Evolutionary conservation across 2,113 vertebrate genomes (phyloP).

Genomic region (Albula goreensis): DNA sequence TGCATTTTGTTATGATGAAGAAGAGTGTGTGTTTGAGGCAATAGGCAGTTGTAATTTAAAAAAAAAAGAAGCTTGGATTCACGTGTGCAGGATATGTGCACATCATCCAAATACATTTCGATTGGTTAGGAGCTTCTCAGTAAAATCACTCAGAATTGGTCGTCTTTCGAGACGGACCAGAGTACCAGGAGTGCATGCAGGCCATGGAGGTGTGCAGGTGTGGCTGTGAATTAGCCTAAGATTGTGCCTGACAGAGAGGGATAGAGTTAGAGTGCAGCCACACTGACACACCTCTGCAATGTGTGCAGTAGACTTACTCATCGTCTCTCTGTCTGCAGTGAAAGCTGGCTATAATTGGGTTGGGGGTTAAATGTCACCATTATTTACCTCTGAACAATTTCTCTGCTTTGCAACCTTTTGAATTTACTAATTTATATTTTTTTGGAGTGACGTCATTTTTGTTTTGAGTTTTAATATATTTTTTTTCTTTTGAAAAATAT

Average conservation of each 20-base stretch:
- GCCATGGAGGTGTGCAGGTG: not conserved
- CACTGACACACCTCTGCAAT: conserved; percentile 29
- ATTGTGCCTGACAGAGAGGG: not conserved
- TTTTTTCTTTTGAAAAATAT: conserved; percentile 1
- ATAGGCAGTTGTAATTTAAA: not conserved
- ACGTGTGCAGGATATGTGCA: not conserved
- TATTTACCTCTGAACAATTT: conserved; percentile 15
- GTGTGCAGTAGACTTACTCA: conserved; percentile 10
- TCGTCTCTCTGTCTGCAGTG: conserved; percentile 18
- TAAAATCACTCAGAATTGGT: not conserved
- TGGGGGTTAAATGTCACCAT: not conserved
- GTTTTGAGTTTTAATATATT: not conserved
- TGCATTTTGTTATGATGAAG: conserved; percentile 51
- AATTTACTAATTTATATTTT: not conserved
- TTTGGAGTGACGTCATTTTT: conserved; percentile 6
- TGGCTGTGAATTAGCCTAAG: conserved; percentile 17
- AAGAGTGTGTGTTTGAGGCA: not conserved
- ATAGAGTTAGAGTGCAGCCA: conserved; percentile 4
- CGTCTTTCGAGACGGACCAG: not conserved
- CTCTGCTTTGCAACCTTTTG: not conserved
- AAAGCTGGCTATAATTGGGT: not conserved
- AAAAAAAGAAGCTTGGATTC: not conserved
- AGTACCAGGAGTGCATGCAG: not conserved
- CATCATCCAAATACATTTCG: not conserved
- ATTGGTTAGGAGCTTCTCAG: not conserved